phyloP scores from a whole-genome alignment of 2,113 vertebrate genomes.

The Bolborhynchus lineola region DNA sequence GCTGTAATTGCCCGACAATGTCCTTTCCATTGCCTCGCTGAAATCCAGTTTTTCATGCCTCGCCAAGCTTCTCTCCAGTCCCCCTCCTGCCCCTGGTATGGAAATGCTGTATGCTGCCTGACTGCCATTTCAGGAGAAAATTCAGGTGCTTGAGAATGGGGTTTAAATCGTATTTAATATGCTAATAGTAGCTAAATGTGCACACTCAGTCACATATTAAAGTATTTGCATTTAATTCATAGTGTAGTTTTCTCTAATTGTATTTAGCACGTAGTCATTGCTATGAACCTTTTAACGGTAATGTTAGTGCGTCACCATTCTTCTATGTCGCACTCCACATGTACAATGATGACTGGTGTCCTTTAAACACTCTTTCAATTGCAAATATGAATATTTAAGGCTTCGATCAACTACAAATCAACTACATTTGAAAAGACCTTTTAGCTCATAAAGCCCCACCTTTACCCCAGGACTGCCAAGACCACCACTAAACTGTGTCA shows the following conservation, averaged over 20 bases:
- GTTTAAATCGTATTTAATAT: neutral
- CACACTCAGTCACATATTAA: neutral
- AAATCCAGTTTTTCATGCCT: slow-evolving; percentile 47
- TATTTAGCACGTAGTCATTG: slow-evolving; percentile 7
- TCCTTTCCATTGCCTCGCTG: slow-evolving; percentile 18
- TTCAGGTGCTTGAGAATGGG: neutral
- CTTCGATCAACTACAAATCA: neutral
- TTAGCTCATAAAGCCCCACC: neutral
- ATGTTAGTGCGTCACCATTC: neutral
- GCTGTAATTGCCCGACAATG: slow-evolving; percentile 38
- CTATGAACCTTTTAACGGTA: neutral
- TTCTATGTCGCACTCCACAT: rapidly evolving
- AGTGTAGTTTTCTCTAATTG: slow-evolving; percentile 4
- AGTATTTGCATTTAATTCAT: slow-evolving; percentile 37
- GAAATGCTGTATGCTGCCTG: neutral
- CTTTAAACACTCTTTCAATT: neutral
- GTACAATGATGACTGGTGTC: neutral
- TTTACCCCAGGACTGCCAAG: neutral
- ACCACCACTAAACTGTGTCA: neutral
- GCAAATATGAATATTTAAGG: neutral
- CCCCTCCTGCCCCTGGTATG: neutral
- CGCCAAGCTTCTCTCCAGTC: neutral
- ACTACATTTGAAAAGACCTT: neutral
- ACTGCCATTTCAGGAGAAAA: neutral
- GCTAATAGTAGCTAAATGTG: neutral